Percentiles rank a stretch among this genome's conserved stretches.
Evolutionary conservation across 2,888 invertebrate species (phyloP).

Genomic region (Ariolimax columbianus): DNA sequence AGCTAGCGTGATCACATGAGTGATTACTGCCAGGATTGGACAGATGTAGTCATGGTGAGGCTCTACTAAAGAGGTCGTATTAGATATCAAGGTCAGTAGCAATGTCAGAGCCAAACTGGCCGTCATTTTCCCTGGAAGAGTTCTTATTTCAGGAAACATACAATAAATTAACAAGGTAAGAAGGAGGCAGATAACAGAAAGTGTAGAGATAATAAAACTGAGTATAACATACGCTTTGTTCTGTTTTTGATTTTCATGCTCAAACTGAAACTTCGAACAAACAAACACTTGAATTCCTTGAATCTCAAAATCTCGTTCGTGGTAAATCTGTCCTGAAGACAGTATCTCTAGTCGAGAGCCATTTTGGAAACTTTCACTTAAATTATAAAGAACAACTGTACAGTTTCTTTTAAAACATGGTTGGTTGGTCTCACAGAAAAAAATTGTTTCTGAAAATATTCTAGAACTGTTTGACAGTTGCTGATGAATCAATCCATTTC

Average conservation of each 20-base stretch:
- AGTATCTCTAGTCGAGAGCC: neutral
- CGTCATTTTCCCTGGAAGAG: slow-evolving; percentile 32
- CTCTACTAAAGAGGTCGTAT: neutral
- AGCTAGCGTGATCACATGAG: slow-evolving; percentile 51
- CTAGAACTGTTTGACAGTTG: neutral
- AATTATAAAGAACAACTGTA: slow-evolving; percentile 13
- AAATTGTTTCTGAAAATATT: neutral
- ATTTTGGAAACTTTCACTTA: slow-evolving; percentile 21
- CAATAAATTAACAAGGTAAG: slow-evolving; percentile 15
- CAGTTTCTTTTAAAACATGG: slow-evolving; percentile 8
- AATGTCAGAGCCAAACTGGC: slow-evolving; percentile 34
- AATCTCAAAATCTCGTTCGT: neutral
- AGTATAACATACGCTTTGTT: neutral
- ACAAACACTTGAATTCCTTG: neutral
- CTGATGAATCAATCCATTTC: neutral
- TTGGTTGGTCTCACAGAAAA: slow-evolving; percentile 1
- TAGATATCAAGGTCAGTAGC: slow-evolving; percentile 15
- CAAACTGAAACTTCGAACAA: slow-evolving; percentile 21
- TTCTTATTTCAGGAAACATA: slow-evolving; percentile 23
- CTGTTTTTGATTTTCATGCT: neutral
- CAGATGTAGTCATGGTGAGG: slow-evolving; percentile 40
- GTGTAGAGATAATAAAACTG: neutral
- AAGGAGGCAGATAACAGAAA: neutral
- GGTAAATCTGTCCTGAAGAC: neutral
- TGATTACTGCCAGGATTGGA: slow-evolving; percentile 41